phyloP scores from a whole-genome alignment of 2,113 vertebrate species.

The Procavia capensis region DNA sequence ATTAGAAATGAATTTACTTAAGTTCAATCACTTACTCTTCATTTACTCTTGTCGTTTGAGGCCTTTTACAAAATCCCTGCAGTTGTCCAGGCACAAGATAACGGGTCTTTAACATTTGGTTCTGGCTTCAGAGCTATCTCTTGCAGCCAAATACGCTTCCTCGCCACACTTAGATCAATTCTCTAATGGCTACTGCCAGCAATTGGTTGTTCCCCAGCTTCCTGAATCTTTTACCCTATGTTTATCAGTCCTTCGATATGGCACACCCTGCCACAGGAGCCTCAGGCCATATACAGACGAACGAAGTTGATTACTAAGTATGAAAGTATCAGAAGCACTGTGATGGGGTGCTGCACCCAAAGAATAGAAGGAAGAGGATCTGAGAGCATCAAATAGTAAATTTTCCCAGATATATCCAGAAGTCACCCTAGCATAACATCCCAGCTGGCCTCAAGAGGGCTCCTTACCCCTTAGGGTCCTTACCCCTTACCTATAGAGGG shows the following conservation, averaged over 20 bases:
- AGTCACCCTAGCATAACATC: not conserved
- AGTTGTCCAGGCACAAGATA: not conserved
- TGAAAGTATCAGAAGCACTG: not conserved
- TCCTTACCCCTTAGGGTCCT: too few relatives aligned
- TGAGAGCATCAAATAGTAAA: not conserved
- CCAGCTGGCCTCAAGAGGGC: not conserved
- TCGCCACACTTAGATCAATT: not conserved
- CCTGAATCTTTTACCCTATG: not conserved
- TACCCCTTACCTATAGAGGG: too few relatives aligned
- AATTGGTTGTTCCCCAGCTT: not conserved
- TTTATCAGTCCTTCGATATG: not conserved
- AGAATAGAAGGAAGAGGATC: not conserved
- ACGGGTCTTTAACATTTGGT: not conserved
- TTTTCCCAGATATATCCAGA: not conserved
- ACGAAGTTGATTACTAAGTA: not conserved
- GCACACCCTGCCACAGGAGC: not conserved
- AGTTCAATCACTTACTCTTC: slow-evolving; percentile 51
- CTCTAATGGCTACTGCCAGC: not conserved
- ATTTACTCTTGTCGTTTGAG: not conserved
- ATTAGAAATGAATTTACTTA: slow-evolving; percentile 67
- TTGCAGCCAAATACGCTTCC: not conserved
- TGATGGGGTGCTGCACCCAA: not conserved
- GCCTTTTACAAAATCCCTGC: slow-evolving; percentile 45
- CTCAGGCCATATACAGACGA: not conserved
- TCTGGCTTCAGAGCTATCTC: not conserved